A percentile compares a stretch with the other conserved stretches of the same genome.
Conservation (phyloP, 1,140 invertebrate species). For the Cotesia glomerata region DNA sequence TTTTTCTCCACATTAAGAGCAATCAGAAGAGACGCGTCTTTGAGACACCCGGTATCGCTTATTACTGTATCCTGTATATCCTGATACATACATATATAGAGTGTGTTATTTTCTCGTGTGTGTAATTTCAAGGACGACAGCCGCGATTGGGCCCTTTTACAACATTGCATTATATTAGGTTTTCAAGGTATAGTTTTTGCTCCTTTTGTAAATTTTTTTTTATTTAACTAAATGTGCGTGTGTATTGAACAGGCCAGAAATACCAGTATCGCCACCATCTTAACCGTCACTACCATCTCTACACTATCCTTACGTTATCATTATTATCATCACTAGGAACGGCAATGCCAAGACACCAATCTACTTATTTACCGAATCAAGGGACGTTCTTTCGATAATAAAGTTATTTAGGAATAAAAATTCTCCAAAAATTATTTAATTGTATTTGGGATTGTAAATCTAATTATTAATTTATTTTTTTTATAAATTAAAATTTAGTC, state of each 20-base stretch:
- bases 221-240: neutral
- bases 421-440: neutral
- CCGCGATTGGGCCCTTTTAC: neutral
- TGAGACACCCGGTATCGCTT: conserved; percentile 22
- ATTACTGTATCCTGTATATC: conserved; percentile 5
- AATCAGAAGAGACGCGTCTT: neutral
- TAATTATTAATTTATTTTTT: too few species aligned
- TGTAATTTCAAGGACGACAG: conserved; percentile 15
- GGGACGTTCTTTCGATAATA: neutral
- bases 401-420: neutral
- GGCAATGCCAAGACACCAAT: too few species aligned
- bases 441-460: too few species aligned
- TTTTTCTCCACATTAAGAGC: too few species aligned
- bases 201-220: too few species aligned
- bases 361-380: neutral
- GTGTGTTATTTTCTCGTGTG: neutral
- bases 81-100: too few species aligned
- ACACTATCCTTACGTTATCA: too few species aligned
- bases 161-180: too few species aligned
- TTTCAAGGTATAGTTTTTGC: too few species aligned
- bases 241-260: neutral
- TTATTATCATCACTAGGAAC: too few species aligned
- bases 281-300: too few species aligned
- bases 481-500: too few species aligned
- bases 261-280: neutral